Conservation (phyloP, 2,888 invertebrate genomes). For the Diploptera punctata region DNA sequence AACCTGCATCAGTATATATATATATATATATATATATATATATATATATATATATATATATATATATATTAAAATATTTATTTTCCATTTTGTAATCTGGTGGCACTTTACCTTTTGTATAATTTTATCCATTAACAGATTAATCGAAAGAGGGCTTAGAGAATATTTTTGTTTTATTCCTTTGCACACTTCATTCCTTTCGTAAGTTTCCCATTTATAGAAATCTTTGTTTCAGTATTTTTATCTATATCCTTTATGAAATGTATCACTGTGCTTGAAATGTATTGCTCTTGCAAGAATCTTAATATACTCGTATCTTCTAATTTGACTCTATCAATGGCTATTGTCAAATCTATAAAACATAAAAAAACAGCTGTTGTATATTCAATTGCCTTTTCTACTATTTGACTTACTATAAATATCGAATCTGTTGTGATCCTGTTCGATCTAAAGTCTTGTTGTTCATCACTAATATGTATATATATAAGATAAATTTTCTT, state of each 20-base stretch:
- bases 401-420: neutral
- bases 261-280: neutral
- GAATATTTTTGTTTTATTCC: too few relatives aligned
- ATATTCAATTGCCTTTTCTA: too few relatives aligned
- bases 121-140: too few relatives aligned
- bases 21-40: too few relatives aligned
- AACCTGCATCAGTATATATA: too few relatives aligned
- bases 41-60: too few relatives aligned
- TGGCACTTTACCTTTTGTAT: neutral
- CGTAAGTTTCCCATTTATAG: too few relatives aligned
- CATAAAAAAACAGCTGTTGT: neutral
- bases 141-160: too few relatives aligned
- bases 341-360: neutral
- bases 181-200: too few relatives aligned
- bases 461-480: too few relatives aligned
- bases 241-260: too few relatives aligned
- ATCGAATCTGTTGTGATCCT: neutral
- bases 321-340: neutral
- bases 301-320: neutral
- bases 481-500: neutral
- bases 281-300: neutral
- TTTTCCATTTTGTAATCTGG: neutral
- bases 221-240: too few relatives aligned
- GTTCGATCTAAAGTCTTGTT: neutral
- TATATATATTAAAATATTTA: neutral